Conservation (phyloP, 30 jellyfish, hydroid and myxozoan species). For the Sanderia malayensis region DNA sequence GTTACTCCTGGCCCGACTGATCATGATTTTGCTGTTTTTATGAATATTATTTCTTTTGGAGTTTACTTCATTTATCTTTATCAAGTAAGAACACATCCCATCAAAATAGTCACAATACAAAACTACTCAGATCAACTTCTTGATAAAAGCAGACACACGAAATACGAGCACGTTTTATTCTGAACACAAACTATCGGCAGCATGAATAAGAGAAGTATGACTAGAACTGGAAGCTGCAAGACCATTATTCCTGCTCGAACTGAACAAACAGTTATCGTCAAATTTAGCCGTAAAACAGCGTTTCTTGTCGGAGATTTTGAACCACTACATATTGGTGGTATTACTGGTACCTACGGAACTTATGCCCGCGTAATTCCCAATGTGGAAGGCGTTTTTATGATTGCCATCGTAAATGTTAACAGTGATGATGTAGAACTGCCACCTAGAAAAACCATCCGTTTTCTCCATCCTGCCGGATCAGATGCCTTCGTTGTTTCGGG, state of each 20-base stretch:
- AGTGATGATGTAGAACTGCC: constrained; percentile 4
- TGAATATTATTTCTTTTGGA: too few species aligned
- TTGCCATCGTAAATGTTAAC: constrained; percentile 16
- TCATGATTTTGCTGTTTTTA: too few species aligned
- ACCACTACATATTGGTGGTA: constrained; percentile 15
- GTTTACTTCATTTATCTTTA: too few species aligned
- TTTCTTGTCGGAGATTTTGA: constrained; percentile 48
- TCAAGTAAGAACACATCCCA: too few species aligned
- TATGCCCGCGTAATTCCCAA: constrained; percentile 45
- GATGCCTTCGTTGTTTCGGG: constrained; percentile 1
- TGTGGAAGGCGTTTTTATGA: constrained; percentile 10
- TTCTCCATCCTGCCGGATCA: constrained; percentile 10
- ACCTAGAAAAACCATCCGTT: constrained; percentile 18
- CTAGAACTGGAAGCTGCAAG: too few species aligned
- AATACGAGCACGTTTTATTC: too few species aligned
- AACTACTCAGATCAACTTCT: too few species aligned
- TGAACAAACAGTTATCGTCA: constrained; percentile 20
- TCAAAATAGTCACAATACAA: too few species aligned
- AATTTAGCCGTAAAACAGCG: constrained; percentile 30
- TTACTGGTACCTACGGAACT: constrained; percentile 18
- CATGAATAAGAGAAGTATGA: too few species aligned
- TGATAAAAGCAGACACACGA: too few species aligned
- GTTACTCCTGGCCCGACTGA: too few species aligned
- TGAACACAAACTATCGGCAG: too few species aligned
- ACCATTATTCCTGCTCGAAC: constrained; percentile 30